phyloP scores from a whole-genome alignment of 2,797 vertebrate species.

The Semaprochilodus insignis region DNA sequence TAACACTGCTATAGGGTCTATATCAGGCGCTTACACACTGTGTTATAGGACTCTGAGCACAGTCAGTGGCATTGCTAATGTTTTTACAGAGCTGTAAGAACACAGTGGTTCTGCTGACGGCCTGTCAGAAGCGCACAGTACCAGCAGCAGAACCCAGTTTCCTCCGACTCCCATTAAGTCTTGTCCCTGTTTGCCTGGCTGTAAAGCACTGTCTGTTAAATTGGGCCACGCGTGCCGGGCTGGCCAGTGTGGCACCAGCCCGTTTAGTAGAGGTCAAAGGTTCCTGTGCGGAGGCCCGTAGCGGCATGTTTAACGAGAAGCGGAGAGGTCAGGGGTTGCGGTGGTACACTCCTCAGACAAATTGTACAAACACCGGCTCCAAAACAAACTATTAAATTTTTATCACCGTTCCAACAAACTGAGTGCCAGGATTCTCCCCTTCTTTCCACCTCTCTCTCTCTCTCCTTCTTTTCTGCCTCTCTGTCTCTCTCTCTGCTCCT shows the following conservation, averaged over 20 bases:
- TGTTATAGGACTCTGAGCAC: not conserved
- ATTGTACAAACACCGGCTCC: slow-evolving; percentile 55
- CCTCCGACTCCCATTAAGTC: slow-evolving; percentile 65
- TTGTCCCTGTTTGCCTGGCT: slow-evolving; percentile 65
- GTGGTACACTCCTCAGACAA: slow-evolving; percentile 55
- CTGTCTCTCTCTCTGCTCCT: slow-evolving; percentile 16
- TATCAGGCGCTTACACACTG: slow-evolving; percentile 1
- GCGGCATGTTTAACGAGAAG: slow-evolving; percentile 54
- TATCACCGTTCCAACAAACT: slow-evolving; percentile 60
- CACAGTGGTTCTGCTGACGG: slow-evolving; percentile 21
- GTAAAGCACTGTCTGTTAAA: slow-evolving; percentile 63
- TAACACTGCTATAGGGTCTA: not conserved
- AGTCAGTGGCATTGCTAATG: slow-evolving; percentile 10
- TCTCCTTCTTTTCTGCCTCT: slow-evolving; percentile 20
- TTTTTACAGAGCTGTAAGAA: slow-evolving; percentile 35
- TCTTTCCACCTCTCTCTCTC: slow-evolving; percentile 12
- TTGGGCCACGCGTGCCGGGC: slow-evolving; percentile 49
- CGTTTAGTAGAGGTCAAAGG: slow-evolving; percentile 56
- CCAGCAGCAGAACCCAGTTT: slow-evolving; percentile 37
- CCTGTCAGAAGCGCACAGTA: slow-evolving; percentile 37
- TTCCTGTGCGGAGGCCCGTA: slow-evolving; percentile 51
- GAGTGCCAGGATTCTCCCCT: slow-evolving; percentile 51
- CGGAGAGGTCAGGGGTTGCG: slow-evolving; percentile 63
- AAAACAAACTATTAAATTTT: slow-evolving; percentile 75
- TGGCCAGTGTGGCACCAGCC: slow-evolving; percentile 46